Evolutionary conservation across 2,797 vertebrate species (phyloP).

Genomic region (Nyctalus aviator): DNA sequence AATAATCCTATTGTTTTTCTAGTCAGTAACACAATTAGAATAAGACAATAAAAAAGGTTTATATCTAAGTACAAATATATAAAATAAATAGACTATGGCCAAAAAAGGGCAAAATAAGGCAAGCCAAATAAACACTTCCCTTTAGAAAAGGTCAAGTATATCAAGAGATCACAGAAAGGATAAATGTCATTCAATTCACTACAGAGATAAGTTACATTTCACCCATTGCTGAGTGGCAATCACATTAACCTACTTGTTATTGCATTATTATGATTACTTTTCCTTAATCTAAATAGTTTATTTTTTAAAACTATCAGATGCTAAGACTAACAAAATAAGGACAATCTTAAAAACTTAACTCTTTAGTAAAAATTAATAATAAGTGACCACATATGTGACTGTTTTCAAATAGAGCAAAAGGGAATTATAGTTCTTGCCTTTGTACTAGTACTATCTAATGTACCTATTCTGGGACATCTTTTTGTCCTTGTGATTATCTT

Average conservation of each 20-base stretch:
- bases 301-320: background rate
- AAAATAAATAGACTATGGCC: background rate
- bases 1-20: conserved; percentile 54
- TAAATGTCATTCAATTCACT: background rate
- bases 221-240: background rate
- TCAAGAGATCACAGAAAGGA: background rate
- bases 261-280: background rate
- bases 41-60: conserved; percentile 38
- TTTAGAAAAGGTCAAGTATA: background rate
- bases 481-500: background rate
- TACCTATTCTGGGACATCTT: background rate
- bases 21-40: conserved; percentile 48
- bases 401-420: background rate
- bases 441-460: background rate
- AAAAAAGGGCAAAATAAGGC: background rate
- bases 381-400: background rate
- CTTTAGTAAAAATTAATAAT: conserved; percentile 1
- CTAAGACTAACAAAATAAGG: background rate
- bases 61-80: conserved; percentile 41
- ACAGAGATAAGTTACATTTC: background rate
- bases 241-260: background rate
- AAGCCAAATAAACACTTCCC: background rate
- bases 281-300: conserved; percentile 3
- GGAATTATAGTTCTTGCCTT: background rate
- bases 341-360: background rate